Evolutionary conservation across 2,113 vertebrate species (phyloP).

Genomic region (Sorex araneus): DNA sequence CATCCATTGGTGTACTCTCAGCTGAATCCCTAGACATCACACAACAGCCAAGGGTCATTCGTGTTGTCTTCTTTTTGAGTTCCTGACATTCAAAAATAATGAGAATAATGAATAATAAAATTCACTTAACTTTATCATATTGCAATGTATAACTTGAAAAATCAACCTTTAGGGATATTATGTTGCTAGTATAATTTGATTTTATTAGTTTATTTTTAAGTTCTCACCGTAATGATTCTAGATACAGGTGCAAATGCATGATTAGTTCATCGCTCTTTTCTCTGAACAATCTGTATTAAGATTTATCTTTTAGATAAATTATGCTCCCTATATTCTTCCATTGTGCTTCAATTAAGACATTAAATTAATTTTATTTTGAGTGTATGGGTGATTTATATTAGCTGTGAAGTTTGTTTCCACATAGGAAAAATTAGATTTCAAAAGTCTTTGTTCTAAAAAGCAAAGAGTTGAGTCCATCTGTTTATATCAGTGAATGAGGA

Average conservation of each 20-base stretch:
- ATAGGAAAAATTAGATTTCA: background rate
- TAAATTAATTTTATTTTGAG: slow-evolving; percentile 12
- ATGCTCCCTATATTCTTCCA: background rate
- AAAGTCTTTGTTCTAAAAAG: background rate
- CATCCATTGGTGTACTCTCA: background rate
- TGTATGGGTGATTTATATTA: background rate
- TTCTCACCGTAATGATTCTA: background rate
- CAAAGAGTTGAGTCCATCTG: background rate
- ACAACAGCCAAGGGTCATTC: background rate
- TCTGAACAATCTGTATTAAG: background rate
- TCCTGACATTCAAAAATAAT: background rate
- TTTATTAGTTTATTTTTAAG: background rate
- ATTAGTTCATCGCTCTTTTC: background rate
- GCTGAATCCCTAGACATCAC: background rate
- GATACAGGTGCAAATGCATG: background rate
- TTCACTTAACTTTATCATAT: background rate
- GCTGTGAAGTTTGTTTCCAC: background rate
- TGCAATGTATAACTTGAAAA: background rate
- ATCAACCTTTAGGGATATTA: background rate
- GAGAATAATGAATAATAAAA: background rate
- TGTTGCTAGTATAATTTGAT: background rate
- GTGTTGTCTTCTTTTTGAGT: background rate
- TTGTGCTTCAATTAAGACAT: background rate
- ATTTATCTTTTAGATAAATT: background rate
- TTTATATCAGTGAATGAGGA: background rate